These are phyloP conservation scores for Montifringilla adamsi DNA, from an alignment of 2,113 vertebrate species.

Conservation along the genomic window DNA sequence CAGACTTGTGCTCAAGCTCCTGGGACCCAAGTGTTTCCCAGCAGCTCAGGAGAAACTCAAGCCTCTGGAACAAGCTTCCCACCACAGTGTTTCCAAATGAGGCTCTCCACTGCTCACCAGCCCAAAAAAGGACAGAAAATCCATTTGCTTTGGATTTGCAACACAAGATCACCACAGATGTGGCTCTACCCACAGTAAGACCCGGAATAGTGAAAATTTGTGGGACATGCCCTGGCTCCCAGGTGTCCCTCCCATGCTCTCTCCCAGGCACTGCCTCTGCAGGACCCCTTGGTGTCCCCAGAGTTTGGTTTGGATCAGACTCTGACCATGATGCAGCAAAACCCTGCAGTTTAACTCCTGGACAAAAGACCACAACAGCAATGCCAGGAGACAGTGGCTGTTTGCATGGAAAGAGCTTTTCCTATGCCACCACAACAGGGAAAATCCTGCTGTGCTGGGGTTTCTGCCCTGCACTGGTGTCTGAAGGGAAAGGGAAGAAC, in stretches of 20 bases:
- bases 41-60: neutral
- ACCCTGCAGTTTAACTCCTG: neutral
- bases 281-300: neutral
- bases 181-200: neutral
- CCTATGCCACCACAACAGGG: fast-evolving
- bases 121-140: neutral
- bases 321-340: neutral
- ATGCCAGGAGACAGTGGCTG: fast-evolving
- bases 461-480: fast-evolving
- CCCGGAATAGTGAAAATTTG: fast-evolving
- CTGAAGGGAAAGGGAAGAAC: neutral
- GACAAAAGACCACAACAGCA: neutral
- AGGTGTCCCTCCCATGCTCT: fast-evolving
- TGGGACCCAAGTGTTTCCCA: neutral
- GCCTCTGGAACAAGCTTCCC: neutral
- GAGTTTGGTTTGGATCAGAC: neutral
- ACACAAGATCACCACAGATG: neutral
- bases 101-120: neutral
- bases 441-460: neutral
- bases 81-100: neutral
- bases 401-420: neutral
- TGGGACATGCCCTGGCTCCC: neutral
- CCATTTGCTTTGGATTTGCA: neutral
- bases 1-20: fast-evolving
- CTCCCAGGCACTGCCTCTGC: neutral